Base-by-base conservation (phyloP, 2,113 vertebrate genomes). In the Chionis minor region DNA sequence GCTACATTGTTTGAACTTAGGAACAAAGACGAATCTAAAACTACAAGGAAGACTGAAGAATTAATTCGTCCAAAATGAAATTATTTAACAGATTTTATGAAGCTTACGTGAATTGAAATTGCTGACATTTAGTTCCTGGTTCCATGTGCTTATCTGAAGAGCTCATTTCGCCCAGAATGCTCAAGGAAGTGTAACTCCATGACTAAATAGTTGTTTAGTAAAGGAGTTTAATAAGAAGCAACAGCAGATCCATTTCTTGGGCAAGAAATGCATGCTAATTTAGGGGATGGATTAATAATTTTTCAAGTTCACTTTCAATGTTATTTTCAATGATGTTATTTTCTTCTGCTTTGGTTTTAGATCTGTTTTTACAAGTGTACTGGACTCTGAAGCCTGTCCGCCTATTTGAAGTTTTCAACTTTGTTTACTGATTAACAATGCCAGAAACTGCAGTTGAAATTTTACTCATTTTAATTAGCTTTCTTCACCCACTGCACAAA, bases 401-500 rank as follows among this genome's bases (percentile, higher is more conserved):
- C 42, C 61, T 85, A 55, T 93, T 80, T 86, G 82, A 86, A 97
- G 44, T 71, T 72, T 88, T 96, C 72, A 83, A 91, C 90, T 97
- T 94, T 86, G 93, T 95, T 93, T 96, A 90, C 80, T 80, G 83
- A 94, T 66, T 94, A 95, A 89, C 94, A 96, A 84, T 96, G 92
- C 92, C 70, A 96, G 73, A 88, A 94, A 62, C 86, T 91, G 90
- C 58, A 55, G 65, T 52, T 93, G 83, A 97, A 98, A 96, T 96
- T 92, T 85, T 94, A 85, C 83, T 81, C 74, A 79, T 92, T 90
- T 96, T 97, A 97, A 97, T 96, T 97, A 97, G 82, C 91, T 95
- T 94, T 94, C 90, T 96, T 97, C 93, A 69, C 81, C 86, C 93
- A 78, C 86, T 74, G 86, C 82, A 69, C 73, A 97, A 87, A 94